phyloP scores from a whole-genome alignment of 2,888 invertebrate species.

The Mimas tiliae region DNA sequence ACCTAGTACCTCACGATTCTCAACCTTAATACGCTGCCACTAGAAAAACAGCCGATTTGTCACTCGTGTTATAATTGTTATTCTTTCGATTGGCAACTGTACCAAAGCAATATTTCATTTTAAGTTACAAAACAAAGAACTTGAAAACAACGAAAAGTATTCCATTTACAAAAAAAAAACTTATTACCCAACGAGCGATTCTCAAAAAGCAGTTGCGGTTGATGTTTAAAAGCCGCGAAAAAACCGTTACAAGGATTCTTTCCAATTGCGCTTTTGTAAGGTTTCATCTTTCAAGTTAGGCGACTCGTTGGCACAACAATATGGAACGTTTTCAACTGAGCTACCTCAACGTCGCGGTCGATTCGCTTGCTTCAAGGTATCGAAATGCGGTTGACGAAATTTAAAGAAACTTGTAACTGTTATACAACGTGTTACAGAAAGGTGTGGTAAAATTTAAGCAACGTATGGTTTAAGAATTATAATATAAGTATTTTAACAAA shows the following conservation, averaged over 20 bases:
- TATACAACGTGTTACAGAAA: too few species aligned
- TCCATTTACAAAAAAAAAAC: constrained; percentile 18
- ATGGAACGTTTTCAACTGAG: constrained; percentile 5
- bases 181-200: constrained; percentile 22
- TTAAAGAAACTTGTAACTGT: not conserved
- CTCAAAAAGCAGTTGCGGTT: constrained; percentile 37
- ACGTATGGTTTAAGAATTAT: too few species aligned
- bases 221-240: constrained; percentile 52
- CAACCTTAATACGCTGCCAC: too few species aligned
- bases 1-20: too few species aligned
- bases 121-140: constrained; percentile 16
- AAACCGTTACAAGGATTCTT: constrained; percentile 70
- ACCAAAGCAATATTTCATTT: too few species aligned
- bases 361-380: constrained; percentile 8
- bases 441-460: too few species aligned
- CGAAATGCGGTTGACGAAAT: constrained; percentile 10
- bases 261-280: constrained; percentile 68
- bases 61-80: too few species aligned
- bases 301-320: constrained; percentile 37
- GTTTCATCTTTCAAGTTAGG: constrained; percentile 65
- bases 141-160: constrained; percentile 20
- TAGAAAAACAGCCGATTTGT: too few species aligned
- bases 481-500: too few species aligned
- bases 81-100: too few species aligned
- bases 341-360: not conserved